phyloP scores from a whole-genome alignment of 2,113 vertebrate species.

The Neomonachus schauinslandi region DNA sequence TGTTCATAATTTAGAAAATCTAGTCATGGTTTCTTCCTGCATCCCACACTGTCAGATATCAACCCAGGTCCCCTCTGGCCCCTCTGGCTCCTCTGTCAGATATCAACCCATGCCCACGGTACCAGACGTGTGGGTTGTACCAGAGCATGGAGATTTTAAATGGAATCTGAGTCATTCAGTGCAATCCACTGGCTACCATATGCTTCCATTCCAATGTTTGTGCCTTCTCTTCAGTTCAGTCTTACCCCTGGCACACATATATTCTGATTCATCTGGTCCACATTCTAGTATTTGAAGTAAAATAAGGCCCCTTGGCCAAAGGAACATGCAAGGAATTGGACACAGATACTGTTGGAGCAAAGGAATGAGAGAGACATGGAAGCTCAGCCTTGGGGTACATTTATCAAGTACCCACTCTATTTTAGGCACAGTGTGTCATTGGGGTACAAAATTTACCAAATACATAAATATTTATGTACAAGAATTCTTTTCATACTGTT shows the following conservation, averaged over 20 bases:
- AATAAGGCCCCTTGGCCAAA: slow-evolving; percentile 9
- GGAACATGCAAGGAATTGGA: background rate
- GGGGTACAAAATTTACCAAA: background rate
- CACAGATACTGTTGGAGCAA: background rate
- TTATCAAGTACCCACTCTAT: background rate
- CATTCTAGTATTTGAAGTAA: background rate
- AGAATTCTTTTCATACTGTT: background rate
- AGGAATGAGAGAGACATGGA: background rate
- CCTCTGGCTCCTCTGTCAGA: background rate
- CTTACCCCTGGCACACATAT: background rate
- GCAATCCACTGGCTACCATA: background rate
- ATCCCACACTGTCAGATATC: background rate
- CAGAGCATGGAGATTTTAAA: background rate
- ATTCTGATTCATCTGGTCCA: slow-evolving; percentile 47
- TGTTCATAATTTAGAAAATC: background rate
- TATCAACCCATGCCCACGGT: background rate
- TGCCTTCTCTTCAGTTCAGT: background rate
- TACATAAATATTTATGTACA: background rate
- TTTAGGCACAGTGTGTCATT: background rate
- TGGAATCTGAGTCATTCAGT: background rate
- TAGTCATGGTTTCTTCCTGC: background rate
- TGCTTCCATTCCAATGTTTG: background rate
- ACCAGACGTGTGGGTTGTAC: background rate
- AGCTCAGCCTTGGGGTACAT: background rate
- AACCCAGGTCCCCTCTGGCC: background rate